Evolutionary conservation across 2,888 invertebrate species (phyloP), one percentile per base, ranked within the genome.

Genomic region (Caenorhabditis sp.): DNA sequence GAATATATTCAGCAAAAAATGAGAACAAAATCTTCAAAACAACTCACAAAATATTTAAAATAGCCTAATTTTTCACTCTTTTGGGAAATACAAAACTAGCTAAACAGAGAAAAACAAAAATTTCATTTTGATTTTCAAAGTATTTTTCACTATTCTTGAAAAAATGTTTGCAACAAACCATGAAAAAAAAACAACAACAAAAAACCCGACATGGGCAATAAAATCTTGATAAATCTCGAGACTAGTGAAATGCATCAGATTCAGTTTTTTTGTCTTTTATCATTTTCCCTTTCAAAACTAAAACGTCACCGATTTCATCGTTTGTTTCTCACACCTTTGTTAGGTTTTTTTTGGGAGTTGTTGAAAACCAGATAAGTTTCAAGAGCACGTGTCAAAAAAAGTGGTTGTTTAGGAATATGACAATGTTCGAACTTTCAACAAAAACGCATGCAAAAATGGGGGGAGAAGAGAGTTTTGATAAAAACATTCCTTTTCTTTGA

Each of bases 241-340:
- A 12, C 5, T 8, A 36, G 36, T 36, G 36, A 36, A 36, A 43
- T 10, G 17, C 10, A 43, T 43, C 5, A 31, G 31, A 43, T 43
- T 43, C 43, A 43, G 43, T 43, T 43, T 43, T 43, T 43, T n/a
- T n/a, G n/a, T n/a, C n/a, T n/a, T 43, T 43, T 43, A 43, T 43
- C 43, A 43, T 43, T 43, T 43, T 43, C 43, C 6, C 43, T 43
- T 43, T 43, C 43, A 3, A 43, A 43, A 31, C 31, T 43, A 43
- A 43, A 43, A 10, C 12, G 17, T 43, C 43, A 43, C 14, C 12
- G 14, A 10, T 3, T 17, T 17, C 12, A 43, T 12, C 17, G 12
- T 43, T 43, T 43, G 14, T 43, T 43, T 43, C 17, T 43, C 43
- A 43, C 43, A 43, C 43, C 31, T 31, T 31, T 31, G 31, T 31